phyloP scores from a whole-genome alignment of 2,797 vertebrate genomes.

The Oreonectes daqikongensis region DNA sequence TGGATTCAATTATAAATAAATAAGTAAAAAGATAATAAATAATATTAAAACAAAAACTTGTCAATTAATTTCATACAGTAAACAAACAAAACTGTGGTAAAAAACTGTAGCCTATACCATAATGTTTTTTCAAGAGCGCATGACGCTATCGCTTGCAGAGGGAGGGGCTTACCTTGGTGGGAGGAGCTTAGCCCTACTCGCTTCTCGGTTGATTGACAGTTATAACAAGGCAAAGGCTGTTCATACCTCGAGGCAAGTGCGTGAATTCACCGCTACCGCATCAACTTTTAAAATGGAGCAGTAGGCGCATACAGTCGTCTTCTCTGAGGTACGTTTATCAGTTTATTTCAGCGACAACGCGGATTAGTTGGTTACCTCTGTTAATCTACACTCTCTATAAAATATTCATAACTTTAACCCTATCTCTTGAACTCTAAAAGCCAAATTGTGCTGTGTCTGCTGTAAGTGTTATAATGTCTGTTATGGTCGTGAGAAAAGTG shows the following conservation, averaged over 20 bases:
- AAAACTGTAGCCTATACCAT: too few relatives aligned
- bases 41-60: too few relatives aligned
- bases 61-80: too few relatives aligned
- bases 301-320: background rate
- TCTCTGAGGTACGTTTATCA: constrained; percentile 23
- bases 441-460: background rate
- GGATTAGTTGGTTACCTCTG: background rate
- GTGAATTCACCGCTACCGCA: background rate
- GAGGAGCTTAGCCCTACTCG: background rate
- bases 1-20: too few relatives aligned
- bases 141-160: background rate
- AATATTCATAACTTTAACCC: constrained; percentile 26
- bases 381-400: constrained; percentile 11
- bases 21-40: too few relatives aligned
- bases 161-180: background rate
- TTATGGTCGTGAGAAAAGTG: background rate
- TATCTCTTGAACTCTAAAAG: background rate
- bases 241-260: constrained; percentile 29
- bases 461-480: background rate
- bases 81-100: background rate
- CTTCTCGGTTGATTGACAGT: constrained; percentile 35
- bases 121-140: background rate
- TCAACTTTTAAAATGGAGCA: constrained; percentile 25
- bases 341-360: background rate
- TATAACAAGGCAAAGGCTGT: constrained; percentile 1